Base-by-base conservation (phyloP, 2,797 vertebrate species). In the Eulemur mongoz region DNA sequence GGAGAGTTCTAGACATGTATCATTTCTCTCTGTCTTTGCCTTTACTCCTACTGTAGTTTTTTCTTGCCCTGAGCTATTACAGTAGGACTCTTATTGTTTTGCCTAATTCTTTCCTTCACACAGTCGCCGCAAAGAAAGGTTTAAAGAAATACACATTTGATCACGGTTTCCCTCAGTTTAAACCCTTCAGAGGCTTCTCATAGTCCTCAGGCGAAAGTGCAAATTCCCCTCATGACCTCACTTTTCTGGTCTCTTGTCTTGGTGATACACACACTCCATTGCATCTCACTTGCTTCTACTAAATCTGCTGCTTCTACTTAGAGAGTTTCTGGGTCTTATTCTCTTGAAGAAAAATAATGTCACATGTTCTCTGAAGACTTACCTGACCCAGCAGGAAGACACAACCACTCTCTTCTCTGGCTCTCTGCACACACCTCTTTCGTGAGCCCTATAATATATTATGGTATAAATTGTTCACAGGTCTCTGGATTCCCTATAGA, bases 121-220 rank as follows among this genome's bases (percentile, higher is more conserved):
- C 4, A 84, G 7, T 45, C 35, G 83, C 30, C 4, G 76, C 63
- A 93, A 92, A 90, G 48, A 93, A 87, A 90, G 32, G 48, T 65
- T 94, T 93, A 89, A n/a, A 76, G 90, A 96, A 92, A 93, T 80
- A 22, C 57, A 91, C 40, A 80, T 79, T 73, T 83, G 48, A 80
- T 73, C 63, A 80, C 6, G 79, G 35, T 78, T 91, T 84, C 52
- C 25, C 54, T 18, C 43, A 50, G 82, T 85, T 43, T 79, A 90
- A 94, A 59, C 6, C 15, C 10, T 65, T 83, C 13, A 9, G 20
- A 70, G 22, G 25, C 17, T 86, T 94, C 6, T 73, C 78, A 50
- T 25, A 85, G 25, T 14, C 22, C 23, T 88, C 59, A 43, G 43
- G 61, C 4, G 35, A 45, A 69, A 82, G 48, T 40, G 50, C 13